These are phyloP conservation scores for Moxostoma hubbsi DNA, from an alignment of 2,797 vertebrate species.

Conservation along the genomic window DNA sequence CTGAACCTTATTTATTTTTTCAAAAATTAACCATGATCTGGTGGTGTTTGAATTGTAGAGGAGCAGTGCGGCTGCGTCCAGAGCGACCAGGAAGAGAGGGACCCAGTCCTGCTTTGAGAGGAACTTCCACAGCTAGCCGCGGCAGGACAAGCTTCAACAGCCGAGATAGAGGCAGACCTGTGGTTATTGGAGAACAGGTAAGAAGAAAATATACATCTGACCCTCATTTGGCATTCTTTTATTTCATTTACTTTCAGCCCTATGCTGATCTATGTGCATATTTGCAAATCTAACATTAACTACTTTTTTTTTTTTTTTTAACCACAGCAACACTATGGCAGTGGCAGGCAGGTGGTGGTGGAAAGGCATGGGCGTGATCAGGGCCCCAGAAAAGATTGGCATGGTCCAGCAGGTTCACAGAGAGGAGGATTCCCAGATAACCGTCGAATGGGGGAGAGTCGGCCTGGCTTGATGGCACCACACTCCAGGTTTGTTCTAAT, in stretches of 20 bases:
- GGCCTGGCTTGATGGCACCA: conserved; percentile 85
- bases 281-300: not conserved
- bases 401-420: conserved; percentile 85
- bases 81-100: conserved; percentile 90
- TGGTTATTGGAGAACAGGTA: conserved; percentile 85
- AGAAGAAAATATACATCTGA: conserved; percentile 43
- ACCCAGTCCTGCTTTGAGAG: conserved; percentile 82
- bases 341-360: conserved; percentile 89
- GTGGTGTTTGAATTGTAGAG: conserved; percentile 63
- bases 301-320: not conserved
- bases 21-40: not conserved
- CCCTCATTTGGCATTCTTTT: not conserved
- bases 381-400: conserved; percentile 95
- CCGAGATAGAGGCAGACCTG: conserved; percentile 83
- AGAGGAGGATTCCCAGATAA: conserved; percentile 84
- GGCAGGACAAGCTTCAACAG: conserved; percentile 84
- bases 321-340: conserved; percentile 82
- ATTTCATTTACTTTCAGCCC: not conserved
- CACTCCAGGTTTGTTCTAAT: conserved; percentile 83
- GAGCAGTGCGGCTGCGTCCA: conserved; percentile 77
- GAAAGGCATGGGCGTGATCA: conserved; percentile 88
- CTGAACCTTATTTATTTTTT: not conserved
- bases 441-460: conserved; percentile 85
- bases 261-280: not conserved
- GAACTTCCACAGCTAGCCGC: conserved; percentile 80